Base-by-base conservation (phyloP, 2,113 vertebrate species). In the Riparia riparia region DNA sequence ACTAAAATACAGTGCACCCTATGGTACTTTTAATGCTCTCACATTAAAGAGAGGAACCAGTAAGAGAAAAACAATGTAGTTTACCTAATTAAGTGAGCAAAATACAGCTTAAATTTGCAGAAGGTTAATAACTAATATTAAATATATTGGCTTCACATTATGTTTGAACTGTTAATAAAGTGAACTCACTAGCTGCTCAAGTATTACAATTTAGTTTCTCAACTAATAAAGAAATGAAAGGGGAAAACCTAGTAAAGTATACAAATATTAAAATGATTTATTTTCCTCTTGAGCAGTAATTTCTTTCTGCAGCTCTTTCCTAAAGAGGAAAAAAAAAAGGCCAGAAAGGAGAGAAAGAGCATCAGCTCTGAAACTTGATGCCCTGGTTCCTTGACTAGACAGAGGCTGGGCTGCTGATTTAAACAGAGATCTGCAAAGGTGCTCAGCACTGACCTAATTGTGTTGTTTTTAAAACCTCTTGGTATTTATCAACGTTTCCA, bases 41-140 rank as follows among this genome's bases (percentile, higher is more conserved):
- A 50, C 53, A 79, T 82, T 91, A 95, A 68, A 96, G 57, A 93
- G 93, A 83, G 61, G 54, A 81, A 70, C 47, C 42, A 73, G 47
- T 56, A 90, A 84, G 57, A 92, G 76, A 93, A 95, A 94, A 97
- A 91, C 20, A 87, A 72, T 60, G 66, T 56, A 37, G 54, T 95
- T 97, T 97, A 85, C 76, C 82, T 96, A 96, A 92, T 95, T 97
- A 95, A 95, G 93, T 89, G 96, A 83, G 54, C 31, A 96, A 96
- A 96, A 96, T 84, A 61, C 73, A 73, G 49, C 61, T 96, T 95
- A 96, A 89, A 94, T 96, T 96, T 95, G 86, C 50, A 82, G 78
- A 78, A 66, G n/a, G 65, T 89, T 97, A 97, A 96, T 96, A 96
- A 93, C 85, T 81, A 78, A 50, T 73, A 92, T 95, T 91, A 96